Evolutionary conservation across 1,140 invertebrate genomes (phyloP), one percentile per base, ranked within the genome.

Genomic region (Reticulitermes speratus): DNA sequence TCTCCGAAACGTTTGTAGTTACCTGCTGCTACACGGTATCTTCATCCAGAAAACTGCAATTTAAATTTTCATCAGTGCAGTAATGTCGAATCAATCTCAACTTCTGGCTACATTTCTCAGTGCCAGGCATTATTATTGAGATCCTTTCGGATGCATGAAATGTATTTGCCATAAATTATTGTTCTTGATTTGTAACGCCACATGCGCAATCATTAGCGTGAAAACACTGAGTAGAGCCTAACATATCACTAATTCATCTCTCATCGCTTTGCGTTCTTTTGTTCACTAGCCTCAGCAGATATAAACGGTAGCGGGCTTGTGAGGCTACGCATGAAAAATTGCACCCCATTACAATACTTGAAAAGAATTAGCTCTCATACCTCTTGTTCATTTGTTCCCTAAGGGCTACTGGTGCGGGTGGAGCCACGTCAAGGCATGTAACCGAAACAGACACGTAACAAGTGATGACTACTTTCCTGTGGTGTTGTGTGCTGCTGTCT

Each of bases 381-480:
- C 25, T 3, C 65, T n/a, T 6, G 65, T 30, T 75, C 65, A 75
- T 75, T 75, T 75, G 65, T 75, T 75, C 65, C n/a, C 65, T 25
- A 2, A 30, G 65, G 52, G 65, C 65, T 75, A 8, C 55, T 65
- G 59, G 25, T 65, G 59, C 59, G 59, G 59, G 59, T 2, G 59
- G 21, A 19, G 19, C 65, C 65, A 30, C 65, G 65, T 75, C 65
- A 75, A 30, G 65, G 65, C 65, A 25, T 30, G 65, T 75, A 75
- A 75, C 65, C 65, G 65, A 75, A 30, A 25, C 65, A 75, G 65
- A 75, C 65, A 30, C n/a, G 65, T 75, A 75, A 75, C 65, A 75
- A 30, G 65, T 75, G 65, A 75, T 25, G 25, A 3, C 52, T 55
- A 21, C 14, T 0, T 21, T 55, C 19, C 19, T 55, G 14, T 55